phyloP scores from a whole-genome alignment of 2,888 invertebrate species.

The Eristalis intricaria region DNA sequence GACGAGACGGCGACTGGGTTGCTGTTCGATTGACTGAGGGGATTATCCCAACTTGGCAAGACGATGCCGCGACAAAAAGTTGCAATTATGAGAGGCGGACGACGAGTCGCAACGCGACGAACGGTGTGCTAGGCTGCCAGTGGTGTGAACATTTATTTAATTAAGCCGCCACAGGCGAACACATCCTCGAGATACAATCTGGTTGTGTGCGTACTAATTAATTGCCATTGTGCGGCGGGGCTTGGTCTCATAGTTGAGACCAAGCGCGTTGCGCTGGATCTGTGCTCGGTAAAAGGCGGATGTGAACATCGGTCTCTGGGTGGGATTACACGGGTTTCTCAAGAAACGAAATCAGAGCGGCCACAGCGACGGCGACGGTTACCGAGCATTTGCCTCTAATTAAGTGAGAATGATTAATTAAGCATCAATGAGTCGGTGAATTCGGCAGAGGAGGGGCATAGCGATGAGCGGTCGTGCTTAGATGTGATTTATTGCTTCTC shows the following conservation, averaged over 20 bases:
- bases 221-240: conserved; percentile 42
- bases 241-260: conserved; percentile 24
- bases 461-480: neutral
- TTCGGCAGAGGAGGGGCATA: no score
- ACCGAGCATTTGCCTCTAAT: neutral
- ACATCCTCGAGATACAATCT: conserved; percentile 4
- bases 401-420: conserved; percentile 4
- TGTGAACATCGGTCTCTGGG: neutral
- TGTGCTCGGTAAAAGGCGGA: conserved; percentile 16
- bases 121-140: neutral
- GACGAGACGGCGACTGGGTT: neutral
- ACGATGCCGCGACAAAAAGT: conserved; percentile 4
- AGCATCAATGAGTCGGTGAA: neutral
- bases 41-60: conserved; percentile 32
- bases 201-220: conserved; percentile 47
- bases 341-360: neutral
- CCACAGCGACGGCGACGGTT: neutral
- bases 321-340: neutral
- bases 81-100: conserved; percentile 9
- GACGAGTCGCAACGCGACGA: no score
- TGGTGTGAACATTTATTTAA: conserved; percentile 67
- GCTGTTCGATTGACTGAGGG: conserved; percentile 24
- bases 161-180: conserved; percentile 57
- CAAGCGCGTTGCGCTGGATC: neutral
- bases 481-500: neutral